Evolutionary conservation across 2,888 invertebrate genomes (phyloP), one percentile per base, ranked within the genome.

Genomic region (Agriotes lineatus): DNA sequence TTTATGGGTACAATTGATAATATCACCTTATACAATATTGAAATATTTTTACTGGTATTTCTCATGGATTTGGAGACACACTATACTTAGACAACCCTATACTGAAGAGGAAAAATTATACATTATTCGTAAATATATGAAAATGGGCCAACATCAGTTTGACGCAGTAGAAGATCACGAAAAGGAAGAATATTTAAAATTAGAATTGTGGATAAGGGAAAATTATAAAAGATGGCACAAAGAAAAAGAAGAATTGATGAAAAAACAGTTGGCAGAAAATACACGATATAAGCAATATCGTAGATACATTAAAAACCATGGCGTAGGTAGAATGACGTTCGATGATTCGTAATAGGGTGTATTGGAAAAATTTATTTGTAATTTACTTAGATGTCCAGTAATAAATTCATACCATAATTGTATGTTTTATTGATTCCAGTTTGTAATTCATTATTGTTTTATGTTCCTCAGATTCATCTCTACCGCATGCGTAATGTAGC

Each of bases 251-350:
- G 95, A 94, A 76, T 93, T 95, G 81, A 89, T 91, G 80, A 95
- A 95, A 80, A 91, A 91, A 74, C 91, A 94, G 76, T 82, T 96
- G 80, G 95, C 96, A 0, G 94, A 96, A 77, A 96, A 91, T 85
- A 92, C 93, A 59, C 90, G 91, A 79, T 95, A 96, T 82, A 96
- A 96, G 84, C 92, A 94, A 71, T 96, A 96, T 80, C 87, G 96
- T 69, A 87, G 97, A 66, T 96, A 95, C 82, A 91, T 97, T 86
- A 96, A 95, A 84, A 94, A 93, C 78, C 95, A 96, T 81, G 96
- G 96, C 1, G 90, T 94, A 0, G 93, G 95, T 0, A 89, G 96
- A 79, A 94, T 97, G 87, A 94, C 94, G n/a, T 97, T 97, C 83
- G 95, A 94, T 78, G 94, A 95, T 81, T 93, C 90, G 62, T 89